Evolutionary conservation across 2,113 vertebrate genomes (phyloP).

Genomic region (Antechinus stuartii): DNA sequence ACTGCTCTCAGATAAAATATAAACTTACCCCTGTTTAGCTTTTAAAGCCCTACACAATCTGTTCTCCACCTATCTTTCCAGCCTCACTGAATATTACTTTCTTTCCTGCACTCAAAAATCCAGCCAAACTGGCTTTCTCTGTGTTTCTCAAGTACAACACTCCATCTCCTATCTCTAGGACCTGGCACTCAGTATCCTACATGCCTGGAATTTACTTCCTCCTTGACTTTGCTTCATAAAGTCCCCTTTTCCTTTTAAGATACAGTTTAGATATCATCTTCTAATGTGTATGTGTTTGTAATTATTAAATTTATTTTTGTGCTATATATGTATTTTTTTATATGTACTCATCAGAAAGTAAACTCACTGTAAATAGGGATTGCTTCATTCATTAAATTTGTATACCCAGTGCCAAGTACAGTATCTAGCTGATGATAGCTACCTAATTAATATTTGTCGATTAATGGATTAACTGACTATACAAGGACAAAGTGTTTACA

Average conservation of each 20-base stretch:
- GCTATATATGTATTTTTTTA: background rate
- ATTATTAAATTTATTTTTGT: background rate
- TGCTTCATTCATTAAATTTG: background rate
- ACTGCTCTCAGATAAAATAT: background rate
- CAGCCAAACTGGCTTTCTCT: background rate
- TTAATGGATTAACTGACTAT: background rate
- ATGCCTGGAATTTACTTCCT: background rate
- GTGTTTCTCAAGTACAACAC: background rate
- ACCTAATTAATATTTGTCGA: background rate
- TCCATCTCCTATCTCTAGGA: background rate
- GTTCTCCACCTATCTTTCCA: background rate
- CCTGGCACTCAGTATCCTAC: background rate
- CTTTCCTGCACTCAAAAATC: background rate
- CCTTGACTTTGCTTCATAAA: background rate
- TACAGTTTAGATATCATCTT: background rate
- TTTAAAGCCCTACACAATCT: background rate
- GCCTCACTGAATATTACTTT: background rate
- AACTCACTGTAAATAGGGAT: background rate
- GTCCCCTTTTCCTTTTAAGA: background rate
- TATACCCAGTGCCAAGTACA: background rate
- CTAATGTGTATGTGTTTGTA: background rate
- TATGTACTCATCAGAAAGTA: background rate
- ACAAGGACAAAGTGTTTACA: too few relatives aligned
- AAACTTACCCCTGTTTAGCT: background rate
- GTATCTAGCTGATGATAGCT: background rate